Percentiles rank a stretch among this genome's conserved stretches.
Evolutionary conservation across 2,888 invertebrate species (phyloP).

Genomic region (Siphonodentalium dalli): DNA sequence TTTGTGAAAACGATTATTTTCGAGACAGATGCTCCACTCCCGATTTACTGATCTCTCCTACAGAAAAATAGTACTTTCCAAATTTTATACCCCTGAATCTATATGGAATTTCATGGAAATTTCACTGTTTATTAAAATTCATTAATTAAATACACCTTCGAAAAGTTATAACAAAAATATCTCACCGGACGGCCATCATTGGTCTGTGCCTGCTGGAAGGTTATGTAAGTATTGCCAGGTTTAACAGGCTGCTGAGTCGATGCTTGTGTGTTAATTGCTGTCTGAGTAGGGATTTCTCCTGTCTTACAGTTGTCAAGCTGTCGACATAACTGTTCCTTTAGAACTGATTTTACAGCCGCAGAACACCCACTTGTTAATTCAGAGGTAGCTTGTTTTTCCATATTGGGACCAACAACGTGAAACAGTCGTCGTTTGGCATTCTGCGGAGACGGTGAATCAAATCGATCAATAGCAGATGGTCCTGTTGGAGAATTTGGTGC

Average conservation of each 20-base stretch:
- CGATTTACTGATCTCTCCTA: no score
- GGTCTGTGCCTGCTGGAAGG: slow-evolving; percentile 50
- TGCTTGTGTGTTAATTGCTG: not conserved
- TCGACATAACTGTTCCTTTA: not conserved
- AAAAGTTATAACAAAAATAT: not conserved
- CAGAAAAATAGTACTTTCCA: no score
- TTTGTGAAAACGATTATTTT: no score
- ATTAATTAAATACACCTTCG: not conserved
- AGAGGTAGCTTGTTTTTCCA: slow-evolving; percentile 3
- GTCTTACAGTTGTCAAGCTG: not conserved
- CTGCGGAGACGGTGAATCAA: slow-evolving; percentile 60
- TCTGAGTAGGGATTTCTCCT: not conserved
- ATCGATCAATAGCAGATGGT: slow-evolving; percentile 55
- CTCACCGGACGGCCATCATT: slow-evolving; percentile 57
- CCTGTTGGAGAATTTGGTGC: slow-evolving; percentile 59
- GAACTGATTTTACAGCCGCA: no score
- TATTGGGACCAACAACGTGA: slow-evolving; percentile 20
- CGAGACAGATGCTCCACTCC: no score
- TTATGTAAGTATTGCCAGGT: slow-evolving; percentile 36
- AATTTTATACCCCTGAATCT: no score
- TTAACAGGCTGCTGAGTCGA: not conserved
- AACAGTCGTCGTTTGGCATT: slow-evolving; percentile 64
- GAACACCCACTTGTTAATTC: not conserved
- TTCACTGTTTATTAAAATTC: no score
- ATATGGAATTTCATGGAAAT: no score